Evolutionary conservation across 2,797 vertebrate genomes (phyloP), one percentile per base, ranked within the genome.

Genomic region (Setipinna tenuifilis): DNA sequence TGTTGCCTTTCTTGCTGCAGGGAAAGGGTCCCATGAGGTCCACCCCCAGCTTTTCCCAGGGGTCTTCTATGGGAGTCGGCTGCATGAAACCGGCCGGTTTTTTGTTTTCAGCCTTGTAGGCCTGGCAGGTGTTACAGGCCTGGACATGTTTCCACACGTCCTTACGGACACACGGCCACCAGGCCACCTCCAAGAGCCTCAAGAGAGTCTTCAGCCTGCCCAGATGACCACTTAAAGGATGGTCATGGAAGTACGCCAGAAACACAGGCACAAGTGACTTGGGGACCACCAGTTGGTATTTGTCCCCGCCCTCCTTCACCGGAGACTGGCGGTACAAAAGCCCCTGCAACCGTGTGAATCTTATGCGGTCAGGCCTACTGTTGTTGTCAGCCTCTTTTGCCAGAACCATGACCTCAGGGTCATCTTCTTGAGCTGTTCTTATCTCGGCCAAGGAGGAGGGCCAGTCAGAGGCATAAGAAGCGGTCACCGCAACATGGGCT

Each of bases 251-350:
- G 14, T 71, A 65, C 10, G 21, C n/a, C 6, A 82, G 23, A 81
- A 85, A 85, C 4, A 61, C 58, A 6, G 58, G 58, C 12, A 44
- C 25, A 7, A 85, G 46, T 3, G 31, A 14, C 28, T 61, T 9
- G 21, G 84, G 84, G 9, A 82, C 84, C 3, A 85, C 57, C 14
- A 85, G 58, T 19, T 85, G 84, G 5, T 23, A 85, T 14, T 82
- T 85, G 3, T 46, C 21, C 14, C 23, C 59, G 3, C 19, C 23
- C 25, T 57, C 16, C 11, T 41, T 81, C 9, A 84, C 21, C 0
- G 50, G 75, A 10, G 35, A 6, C n/a, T 16, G 9, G 0, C 17
- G n/a, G n/a, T 57, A 81, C 4, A 58, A 25, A 19, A 82, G n/a
- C 25, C 82, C 82, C 57, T 83, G 82, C 23, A 11, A 54, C 16